Percentiles rank a stretch among this genome's conserved stretches.
Evolutionary conservation across 2,888 invertebrate species (phyloP).

Genomic region (Volucella bombylans): DNA sequence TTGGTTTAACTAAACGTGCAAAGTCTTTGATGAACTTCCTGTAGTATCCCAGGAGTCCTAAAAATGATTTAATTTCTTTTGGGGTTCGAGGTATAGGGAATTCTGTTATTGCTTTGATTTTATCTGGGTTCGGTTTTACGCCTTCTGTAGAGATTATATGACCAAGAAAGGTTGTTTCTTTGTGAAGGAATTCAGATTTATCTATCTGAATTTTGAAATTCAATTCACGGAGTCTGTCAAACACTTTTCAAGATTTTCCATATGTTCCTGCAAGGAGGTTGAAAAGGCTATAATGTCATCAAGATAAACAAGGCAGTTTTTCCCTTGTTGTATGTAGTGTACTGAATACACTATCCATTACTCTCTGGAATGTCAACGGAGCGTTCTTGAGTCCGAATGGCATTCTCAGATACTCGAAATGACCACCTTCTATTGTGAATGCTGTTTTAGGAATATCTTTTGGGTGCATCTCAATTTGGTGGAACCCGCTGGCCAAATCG

Average conservation of each 20-base stretch:
- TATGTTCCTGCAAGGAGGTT: slow-evolving; percentile 49
- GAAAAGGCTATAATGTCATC: slow-evolving; percentile 53
- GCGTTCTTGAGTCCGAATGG: too few relatives aligned
- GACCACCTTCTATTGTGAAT: too few relatives aligned
- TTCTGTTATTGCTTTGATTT: slow-evolving; percentile 76
- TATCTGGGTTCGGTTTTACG: slow-evolving; percentile 77
- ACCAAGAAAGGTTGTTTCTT: slow-evolving; percentile 77
- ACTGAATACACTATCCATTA: too few relatives aligned
- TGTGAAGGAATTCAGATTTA: slow-evolving; percentile 75
- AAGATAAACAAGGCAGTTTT: too few relatives aligned
- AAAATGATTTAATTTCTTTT: slow-evolving; percentile 76
- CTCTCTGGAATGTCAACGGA: too few relatives aligned
- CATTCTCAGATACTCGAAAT: too few relatives aligned
- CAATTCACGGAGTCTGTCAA: slow-evolving; percentile 18
- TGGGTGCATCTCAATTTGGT: too few relatives aligned
- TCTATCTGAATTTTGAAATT: slow-evolving; percentile 75
- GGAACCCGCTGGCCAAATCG: too few relatives aligned
- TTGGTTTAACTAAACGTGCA: slow-evolving; percentile 63
- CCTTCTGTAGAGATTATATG: slow-evolving; percentile 78
- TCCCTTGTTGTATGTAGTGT: too few relatives aligned
- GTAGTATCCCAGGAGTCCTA: slow-evolving; percentile 75
- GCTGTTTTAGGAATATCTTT: too few relatives aligned
- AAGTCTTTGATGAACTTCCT: slow-evolving; percentile 72
- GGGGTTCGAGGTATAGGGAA: slow-evolving; percentile 75
- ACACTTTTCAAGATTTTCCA: slow-evolving; percentile 74